Evolutionary conservation across 1,140 invertebrate genomes (phyloP).

Genomic region (Drosophila chauvacae): DNA sequence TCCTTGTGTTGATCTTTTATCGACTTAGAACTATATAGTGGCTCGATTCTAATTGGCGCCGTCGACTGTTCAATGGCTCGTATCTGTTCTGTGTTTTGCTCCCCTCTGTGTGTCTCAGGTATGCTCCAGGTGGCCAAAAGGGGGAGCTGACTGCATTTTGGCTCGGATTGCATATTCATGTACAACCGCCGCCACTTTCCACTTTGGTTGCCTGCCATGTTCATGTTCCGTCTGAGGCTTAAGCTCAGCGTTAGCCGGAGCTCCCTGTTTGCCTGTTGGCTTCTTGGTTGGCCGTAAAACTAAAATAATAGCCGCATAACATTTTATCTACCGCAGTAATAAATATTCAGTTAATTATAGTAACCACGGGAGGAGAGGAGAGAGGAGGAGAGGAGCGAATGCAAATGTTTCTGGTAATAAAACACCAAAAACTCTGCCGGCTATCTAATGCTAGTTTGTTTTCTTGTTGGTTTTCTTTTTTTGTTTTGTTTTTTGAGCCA

Average conservation of each 20-base stretch:
- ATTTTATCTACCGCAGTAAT: slow-evolving; percentile 83
- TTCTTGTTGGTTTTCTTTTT: not conserved
- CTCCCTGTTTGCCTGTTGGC: slow-evolving; percentile 29
- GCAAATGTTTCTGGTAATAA: slow-evolving; percentile 59
- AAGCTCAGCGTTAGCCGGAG: slow-evolving; percentile 60
- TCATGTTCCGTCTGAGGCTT: slow-evolving; percentile 52
- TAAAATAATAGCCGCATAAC: slow-evolving; percentile 83
- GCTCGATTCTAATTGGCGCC: slow-evolving; percentile 43
- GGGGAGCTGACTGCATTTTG: slow-evolving; percentile 58
- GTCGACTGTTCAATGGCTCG: slow-evolving; percentile 59
- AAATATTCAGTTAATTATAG: slow-evolving; percentile 83
- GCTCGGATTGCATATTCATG: slow-evolving; percentile 61
- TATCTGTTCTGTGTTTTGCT: slow-evolving; percentile 29
- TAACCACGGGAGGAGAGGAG: slow-evolving; percentile 26
- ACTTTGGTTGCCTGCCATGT: slow-evolving; percentile 38
- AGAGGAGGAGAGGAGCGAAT: slow-evolving; percentile 10
- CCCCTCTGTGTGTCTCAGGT: not conserved
- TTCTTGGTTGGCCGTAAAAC: slow-evolving; percentile 72
- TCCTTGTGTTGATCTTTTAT: not conserved
- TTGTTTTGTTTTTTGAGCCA: not conserved
- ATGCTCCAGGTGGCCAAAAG: slow-evolving; percentile 4
- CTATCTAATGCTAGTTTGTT: slow-evolving; percentile 25
- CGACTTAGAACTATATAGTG: not conserved
- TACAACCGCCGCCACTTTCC: slow-evolving; percentile 22
- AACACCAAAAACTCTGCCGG: slow-evolving; percentile 40